Evolutionary conservation across 2,113 vertebrate genomes (phyloP).

Genomic region (Brachyhypopomus gauderio): DNA sequence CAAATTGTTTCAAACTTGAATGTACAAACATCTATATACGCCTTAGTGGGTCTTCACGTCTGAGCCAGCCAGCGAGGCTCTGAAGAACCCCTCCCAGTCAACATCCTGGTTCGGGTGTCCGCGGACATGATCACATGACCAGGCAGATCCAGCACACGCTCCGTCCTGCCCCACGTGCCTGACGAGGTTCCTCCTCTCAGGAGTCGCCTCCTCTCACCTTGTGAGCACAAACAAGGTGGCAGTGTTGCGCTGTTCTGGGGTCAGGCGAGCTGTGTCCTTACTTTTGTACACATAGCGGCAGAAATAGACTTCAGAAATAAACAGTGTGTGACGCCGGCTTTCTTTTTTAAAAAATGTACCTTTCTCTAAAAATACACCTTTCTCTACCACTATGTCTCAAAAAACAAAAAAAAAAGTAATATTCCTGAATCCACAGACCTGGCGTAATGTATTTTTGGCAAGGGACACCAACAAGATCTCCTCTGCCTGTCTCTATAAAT

Average conservation of each 20-base stretch:
- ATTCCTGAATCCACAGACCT: conserved; percentile 17
- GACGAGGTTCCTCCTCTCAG: too few relatives aligned
- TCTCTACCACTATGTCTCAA: not conserved
- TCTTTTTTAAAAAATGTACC: not conserved
- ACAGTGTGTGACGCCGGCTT: not conserved
- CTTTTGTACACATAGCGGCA: conserved; percentile 7
- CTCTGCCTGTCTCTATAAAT: conserved; percentile 33
- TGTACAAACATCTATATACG: conserved; percentile 5
- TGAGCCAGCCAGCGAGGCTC: not conserved
- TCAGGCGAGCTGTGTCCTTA: conserved; percentile 3
- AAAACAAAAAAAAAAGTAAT: not conserved
- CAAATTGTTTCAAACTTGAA: not conserved
- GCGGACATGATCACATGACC: not conserved
- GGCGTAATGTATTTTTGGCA: conserved; percentile 1
- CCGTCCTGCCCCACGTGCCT: not conserved
- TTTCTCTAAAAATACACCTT: not conserved
- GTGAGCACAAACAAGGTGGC: conserved; percentile 71
- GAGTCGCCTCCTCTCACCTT: too few relatives aligned
- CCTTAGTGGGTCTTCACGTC: not conserved
- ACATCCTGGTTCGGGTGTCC: conserved; percentile 10
- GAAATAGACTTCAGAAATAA: conserved; percentile 6
- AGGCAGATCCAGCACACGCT: not conserved
- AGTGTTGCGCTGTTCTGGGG: conserved; percentile 70
- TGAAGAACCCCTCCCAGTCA: conserved; percentile 2
- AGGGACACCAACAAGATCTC: not conserved